Base-by-base conservation (phyloP, 2,888 invertebrate genomes). In the Gasteruption jaculator region DNA sequence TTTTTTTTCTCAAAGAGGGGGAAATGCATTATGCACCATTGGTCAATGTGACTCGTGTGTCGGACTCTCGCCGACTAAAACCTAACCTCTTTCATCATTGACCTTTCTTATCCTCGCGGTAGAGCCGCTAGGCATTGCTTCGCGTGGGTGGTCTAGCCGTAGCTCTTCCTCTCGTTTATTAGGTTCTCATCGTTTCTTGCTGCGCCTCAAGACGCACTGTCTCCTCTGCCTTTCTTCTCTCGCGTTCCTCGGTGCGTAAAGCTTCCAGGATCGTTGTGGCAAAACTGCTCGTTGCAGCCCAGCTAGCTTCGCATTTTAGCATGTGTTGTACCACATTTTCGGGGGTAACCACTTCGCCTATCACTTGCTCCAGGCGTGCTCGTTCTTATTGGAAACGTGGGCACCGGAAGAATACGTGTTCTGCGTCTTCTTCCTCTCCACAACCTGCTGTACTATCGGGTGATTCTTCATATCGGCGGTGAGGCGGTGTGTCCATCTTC, bases 401-500 rank as follows among this genome's bases (percentile, higher is more conserved):
- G 15, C 49, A 51, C 1, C 10, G 16, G 30, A 47, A 51, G 34
- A 48, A 45, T 2, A 43, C 45, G 25, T 51, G 49, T 15, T 49
- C 51, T 11, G 20, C 39, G 14, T 43, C 29, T 15, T 51, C 51
- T 1, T 5, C 26, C 14, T 25, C 38, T 1, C 10, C 3, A 19
- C n/a, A 10, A 16, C 51, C 38, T 7, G 33, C 27, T 7, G 48
- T 46, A 18, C 49, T 48, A 6, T 33, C 29, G 10, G 43, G 11
- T 8, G 35, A 16, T 22, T 42, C 38, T 11, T 45, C 43, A 5
- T 35, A 38, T 8, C 18, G 12, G 45, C 30, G 7, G 46, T 44
- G 3, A 44, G 31, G 1, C 41, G 39, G 14, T 44, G 16, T 5
- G 38, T 45, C 49, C 49, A 51, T 31, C 47, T 42, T 4, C 50